phyloP scores from a whole-genome alignment of 1,140 invertebrate species.

The Ptiloglossa arizonensis region DNA sequence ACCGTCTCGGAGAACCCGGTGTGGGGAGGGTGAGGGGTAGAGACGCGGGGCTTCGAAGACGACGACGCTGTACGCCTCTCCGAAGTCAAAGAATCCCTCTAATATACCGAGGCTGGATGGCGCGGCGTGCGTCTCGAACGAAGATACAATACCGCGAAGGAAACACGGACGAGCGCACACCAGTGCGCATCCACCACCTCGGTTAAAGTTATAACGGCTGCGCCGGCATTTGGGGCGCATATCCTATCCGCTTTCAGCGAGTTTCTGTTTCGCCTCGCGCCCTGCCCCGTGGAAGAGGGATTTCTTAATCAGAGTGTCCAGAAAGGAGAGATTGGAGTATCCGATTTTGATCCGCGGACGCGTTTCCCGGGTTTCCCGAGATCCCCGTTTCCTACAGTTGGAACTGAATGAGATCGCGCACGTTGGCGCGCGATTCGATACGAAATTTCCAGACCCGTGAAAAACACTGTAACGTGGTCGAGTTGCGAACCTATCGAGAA shows the following conservation, averaged over 20 bases:
- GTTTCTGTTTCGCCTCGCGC: slow-evolving; percentile 10
- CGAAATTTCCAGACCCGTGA: too few relatives aligned
- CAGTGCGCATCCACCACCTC: background rate
- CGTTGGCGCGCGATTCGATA: too few relatives aligned
- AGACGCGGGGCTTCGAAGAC: slow-evolving; percentile 4
- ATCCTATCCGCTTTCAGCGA: slow-evolving; percentile 32
- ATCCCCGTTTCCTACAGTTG: too few relatives aligned
- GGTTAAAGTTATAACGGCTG: slow-evolving; percentile 35
- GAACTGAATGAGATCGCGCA: too few relatives aligned
- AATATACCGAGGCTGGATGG: background rate
- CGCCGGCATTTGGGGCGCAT: slow-evolving; percentile 31
- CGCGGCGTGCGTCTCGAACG: slow-evolving; percentile 3
- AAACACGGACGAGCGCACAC: slow-evolving; percentile 22
- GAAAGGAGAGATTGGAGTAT: background rate
- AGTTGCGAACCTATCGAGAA: too few relatives aligned
- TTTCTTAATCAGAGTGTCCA: slow-evolving; percentile 4
- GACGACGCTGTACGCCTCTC: background rate
- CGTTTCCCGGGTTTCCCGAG: background rate
- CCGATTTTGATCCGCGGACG: background rate
- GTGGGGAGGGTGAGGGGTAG: background rate
- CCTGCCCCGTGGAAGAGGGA: background rate
- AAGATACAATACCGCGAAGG: slow-evolving; percentile 19
- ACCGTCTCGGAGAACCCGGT: background rate
- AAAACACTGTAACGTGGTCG: too few relatives aligned
- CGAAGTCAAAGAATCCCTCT: slow-evolving; percentile 30